Percentiles rank a stretch among this genome's conserved stretches.
Conservation (phyloP, 2,113 vertebrate species). For the Probosciger aterrimus region DNA sequence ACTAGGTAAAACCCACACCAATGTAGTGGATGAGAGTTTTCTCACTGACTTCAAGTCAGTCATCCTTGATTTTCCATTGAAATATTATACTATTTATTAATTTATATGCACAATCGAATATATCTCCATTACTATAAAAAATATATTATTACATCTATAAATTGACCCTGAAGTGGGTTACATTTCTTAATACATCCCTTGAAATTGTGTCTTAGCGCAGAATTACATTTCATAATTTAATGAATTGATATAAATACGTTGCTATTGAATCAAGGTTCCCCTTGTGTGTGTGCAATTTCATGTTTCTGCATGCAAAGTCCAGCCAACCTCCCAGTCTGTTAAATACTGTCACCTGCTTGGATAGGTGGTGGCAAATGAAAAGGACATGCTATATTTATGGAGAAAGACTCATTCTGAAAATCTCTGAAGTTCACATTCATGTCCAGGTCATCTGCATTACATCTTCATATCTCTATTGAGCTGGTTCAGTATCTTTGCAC, state of each 20-base stretch:
- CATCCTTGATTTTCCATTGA: not conserved
- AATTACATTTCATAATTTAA: conserved; percentile 18
- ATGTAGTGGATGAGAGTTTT: not conserved
- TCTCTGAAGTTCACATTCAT: not conserved
- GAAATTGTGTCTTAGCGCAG: conserved; percentile 24
- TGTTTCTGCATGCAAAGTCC: not conserved
- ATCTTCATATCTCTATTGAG: not conserved
- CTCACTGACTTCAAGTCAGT: not conserved
- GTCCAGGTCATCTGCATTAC: not conserved
- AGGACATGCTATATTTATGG: not conserved
- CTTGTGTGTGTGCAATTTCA: not conserved
- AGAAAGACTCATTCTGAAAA: not conserved
- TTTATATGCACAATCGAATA: not conserved
- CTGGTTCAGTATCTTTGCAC: not conserved
- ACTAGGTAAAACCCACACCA: not conserved
- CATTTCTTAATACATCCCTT: not conserved
- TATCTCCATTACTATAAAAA: conserved; percentile 12
- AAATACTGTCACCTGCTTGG: not conserved
- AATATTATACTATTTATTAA: not conserved
- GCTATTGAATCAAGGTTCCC: not conserved
- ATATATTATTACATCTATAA: not conserved
- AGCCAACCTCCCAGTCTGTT: not conserved
- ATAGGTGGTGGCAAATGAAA: not conserved
- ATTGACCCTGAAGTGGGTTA: not conserved
- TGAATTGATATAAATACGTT: not conserved